phyloP scores from a whole-genome alignment of 2,113 vertebrate species.

The Trichechus manatus region DNA sequence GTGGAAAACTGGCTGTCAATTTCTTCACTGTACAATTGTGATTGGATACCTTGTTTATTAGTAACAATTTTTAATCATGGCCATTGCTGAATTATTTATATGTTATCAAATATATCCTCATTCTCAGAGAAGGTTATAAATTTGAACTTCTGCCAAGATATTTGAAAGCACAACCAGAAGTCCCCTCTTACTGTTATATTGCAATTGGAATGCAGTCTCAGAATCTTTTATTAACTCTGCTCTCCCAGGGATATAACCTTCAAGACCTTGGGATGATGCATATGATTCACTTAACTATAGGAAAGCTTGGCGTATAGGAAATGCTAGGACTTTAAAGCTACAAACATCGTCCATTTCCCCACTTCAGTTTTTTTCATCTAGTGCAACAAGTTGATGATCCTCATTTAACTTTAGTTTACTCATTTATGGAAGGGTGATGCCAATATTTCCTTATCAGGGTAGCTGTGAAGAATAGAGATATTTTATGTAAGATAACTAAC shows the following conservation, averaged over 20 bases:
- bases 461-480: not conserved
- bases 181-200: not conserved
- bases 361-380: not conserved
- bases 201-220: not conserved
- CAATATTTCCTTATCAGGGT: not conserved
- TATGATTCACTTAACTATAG: not conserved
- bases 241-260: not conserved
- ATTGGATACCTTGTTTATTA: not conserved
- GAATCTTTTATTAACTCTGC: not conserved
- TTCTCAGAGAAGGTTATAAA: not conserved
- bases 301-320: not conserved
- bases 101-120: not conserved
- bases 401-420: not conserved
- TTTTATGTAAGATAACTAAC: not conserved
- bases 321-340: not conserved
- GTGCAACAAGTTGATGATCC: not conserved
- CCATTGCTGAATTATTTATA: not conserved
- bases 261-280: not conserved
- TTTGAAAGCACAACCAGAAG: not conserved
- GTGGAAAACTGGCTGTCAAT: not conserved
- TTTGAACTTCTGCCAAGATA: not conserved
- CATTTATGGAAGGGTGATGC: not conserved
- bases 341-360: not conserved
- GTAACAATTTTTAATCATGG: not conserved
- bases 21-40: not conserved